Base-by-base conservation (phyloP, 2,797 vertebrate genomes). In the Catharus ustulatus region DNA sequence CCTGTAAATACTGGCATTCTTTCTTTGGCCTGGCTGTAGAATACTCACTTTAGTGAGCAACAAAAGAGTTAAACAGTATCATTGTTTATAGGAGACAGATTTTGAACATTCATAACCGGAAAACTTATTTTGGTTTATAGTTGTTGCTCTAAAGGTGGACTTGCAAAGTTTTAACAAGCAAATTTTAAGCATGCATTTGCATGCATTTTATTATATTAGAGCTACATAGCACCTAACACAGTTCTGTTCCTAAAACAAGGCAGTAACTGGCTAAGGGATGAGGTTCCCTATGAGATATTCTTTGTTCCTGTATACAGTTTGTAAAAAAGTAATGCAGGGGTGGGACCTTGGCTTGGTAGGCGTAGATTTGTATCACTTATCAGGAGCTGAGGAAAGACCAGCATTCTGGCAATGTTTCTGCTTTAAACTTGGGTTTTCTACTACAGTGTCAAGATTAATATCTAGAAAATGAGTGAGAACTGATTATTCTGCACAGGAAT, bases 1-100 rank as follows among this genome's bases (percentile, higher is more conserved):
- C 51, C 58, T 92, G 34, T 73, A 83, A 95, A 62, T 45, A 49
- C n/a, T 49, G 45, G 16, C 45, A 72, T 24, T 87, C 74, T 82
- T 84, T 84, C 42, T 42, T 68, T 86, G 43, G 30, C 38, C 59
- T 85, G 20, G 10, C 52, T 79, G 13, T 45, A 57, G n/a, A 72
- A 85, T 46, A 52, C 6, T 90, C 54, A 29, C 30, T 71, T 45
- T 58, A 61, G 40, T 11, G 13, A 76, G 36, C 15, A 80, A 69
- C 4, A 4, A 58, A 64, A 69, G 8, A 84, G 54, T 75, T 87
- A 55, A 78, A 13, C n/a, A 55, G 7, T n/a, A 43, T 62, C 19
- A 3, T 27, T 75, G 32, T 66, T 81, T 71, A 84, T 40, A 81
- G 29, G 29, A 69, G 15, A 42, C 59, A 17, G 9, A 49, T 73